Conservation (phyloP, 1,140 invertebrate species). For the Saccostrea cuccullata region DNA sequence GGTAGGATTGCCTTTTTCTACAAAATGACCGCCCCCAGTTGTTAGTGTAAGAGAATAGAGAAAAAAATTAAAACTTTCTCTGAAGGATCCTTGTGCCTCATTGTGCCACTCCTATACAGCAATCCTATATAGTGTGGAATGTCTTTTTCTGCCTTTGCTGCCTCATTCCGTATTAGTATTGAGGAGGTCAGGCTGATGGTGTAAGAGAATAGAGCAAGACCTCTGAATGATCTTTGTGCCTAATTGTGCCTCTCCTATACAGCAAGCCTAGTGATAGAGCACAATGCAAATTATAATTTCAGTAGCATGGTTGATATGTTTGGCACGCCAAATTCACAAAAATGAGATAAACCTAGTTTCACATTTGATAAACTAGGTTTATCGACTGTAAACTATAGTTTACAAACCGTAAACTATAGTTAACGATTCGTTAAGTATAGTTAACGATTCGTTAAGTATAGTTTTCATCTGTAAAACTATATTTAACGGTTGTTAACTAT, state of each 20-base stretch:
- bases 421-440: too few relatives aligned
- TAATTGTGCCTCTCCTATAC: slow-evolving; percentile 44
- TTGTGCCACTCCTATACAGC: slow-evolving; percentile 40
- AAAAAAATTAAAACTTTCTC: slow-evolving; percentile 26
- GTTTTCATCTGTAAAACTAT: too few relatives aligned
- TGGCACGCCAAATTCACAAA: too few relatives aligned
- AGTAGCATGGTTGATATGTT: background rate
- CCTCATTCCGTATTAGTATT: slow-evolving; percentile 1
- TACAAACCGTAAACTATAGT: too few relatives aligned
- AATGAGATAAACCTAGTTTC: too few relatives aligned
- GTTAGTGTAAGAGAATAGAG: slow-evolving; percentile 44
- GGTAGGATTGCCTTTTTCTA: background rate
- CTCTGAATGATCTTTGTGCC: slow-evolving; percentile 17
- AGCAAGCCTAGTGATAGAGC: slow-evolving; percentile 43
- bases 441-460: too few relatives aligned
- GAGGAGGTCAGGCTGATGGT: slow-evolving; percentile 16
- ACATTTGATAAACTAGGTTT: too few relatives aligned
- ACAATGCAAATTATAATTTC: background rate
- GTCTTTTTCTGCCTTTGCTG: background rate
- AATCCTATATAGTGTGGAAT: background rate
- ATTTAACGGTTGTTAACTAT: too few relatives aligned
- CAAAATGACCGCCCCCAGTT: background rate
- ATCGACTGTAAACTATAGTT: too few relatives aligned
- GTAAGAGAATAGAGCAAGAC: slow-evolving; percentile 45
- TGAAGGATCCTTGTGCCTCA: slow-evolving; percentile 18